Base-by-base conservation (phyloP, 1,140 invertebrate genomes). In the Scaptomyza graminum region DNA sequence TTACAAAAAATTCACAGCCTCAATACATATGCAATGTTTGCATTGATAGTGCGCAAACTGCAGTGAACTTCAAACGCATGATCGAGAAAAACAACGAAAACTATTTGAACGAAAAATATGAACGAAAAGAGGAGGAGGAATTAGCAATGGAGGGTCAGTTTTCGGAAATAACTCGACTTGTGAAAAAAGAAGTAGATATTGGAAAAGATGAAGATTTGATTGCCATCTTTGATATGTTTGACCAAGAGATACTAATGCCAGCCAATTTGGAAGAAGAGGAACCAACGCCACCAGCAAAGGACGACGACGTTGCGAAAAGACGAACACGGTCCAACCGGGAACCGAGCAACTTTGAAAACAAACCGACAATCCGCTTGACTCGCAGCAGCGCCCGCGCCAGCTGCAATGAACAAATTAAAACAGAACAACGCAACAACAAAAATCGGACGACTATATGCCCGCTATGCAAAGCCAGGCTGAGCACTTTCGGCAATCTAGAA, bases 1-100 rank as follows among this genome's bases (percentile, higher is more conserved):
- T 43, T 25, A 16, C 25, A 1, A 37, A 37, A 9, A 9, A 2
- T 62, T 28, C 1, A 9, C 12, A 22, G 18, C 37, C 55, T 0
- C 46, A 51, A 54, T 62, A 54, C 28, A 44, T 68, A 16, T 68
- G 65, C 49, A 0, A n/a, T n/a, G 39, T 25, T 12, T 68, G 65
- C 31, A 68, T 28, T 13, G 3, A 25, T 9, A 9, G 5, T 8
- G 49, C 57, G 2, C 16, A 46, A 6, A 5, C 2, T 5, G 65
- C 65, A 3, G 34, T 68, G 28, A 41, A 34, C 2, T 68, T 68
- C 13, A 68, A 50, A 15, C 55, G 55, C 3, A 43, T 60, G 55
- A 1, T 67, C 4, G 47, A 52, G 15, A 16, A 3, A 15, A 62
- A 8, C 31, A 22, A 37, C 37, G 37, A 37, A 47, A 16, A 34